Base-by-base conservation (phyloP, 2,888 invertebrate genomes). In the Calliopum simillimum region DNA sequence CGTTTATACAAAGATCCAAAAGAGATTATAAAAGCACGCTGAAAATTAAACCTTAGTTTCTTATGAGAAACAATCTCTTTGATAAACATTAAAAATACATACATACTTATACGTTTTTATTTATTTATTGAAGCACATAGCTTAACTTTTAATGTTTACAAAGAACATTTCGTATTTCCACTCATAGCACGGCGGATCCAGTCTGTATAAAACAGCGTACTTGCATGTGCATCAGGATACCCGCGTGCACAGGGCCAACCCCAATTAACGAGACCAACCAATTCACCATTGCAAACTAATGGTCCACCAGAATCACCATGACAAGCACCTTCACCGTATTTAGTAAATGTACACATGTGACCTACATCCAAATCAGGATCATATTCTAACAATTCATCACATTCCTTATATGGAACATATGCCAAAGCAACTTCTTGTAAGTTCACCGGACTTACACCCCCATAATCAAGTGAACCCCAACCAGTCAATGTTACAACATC, bases 401-500 rank as follows among this genome's bases (percentile, higher is more conserved):
- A 89, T 73, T 88, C 86, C 3, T 87, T 85, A 68, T 87, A 85
- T 0, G 87, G 85, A 47, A 90, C 86, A 4, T 89, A 86, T 43
- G 84, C 85, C 14, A 90, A 78, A 1, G 88, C 85, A 53, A 90
- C 77, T 77, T 87, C 86, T 86, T 90, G 90, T 71, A 90, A 83
- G 66, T 88, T 85, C 68, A 88, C 87, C 16, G 88, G 87, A 0
- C 86, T 76, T 0, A 82, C 84, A 1, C 89, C 89, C 11, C 87
- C 87, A 2, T 77, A 13, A 6, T 4, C 67, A 2, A 69, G 87
- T 14, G 88, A 86, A 0, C 91, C 91, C 91, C 91, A 91, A 1
- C 91, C 91, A 8, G 89, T 89, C 0, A 91, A 79, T 4, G 88
- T 78, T 14, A 89, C 76, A 0, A 87, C 81, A 41, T 89, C 89